Evolutionary conservation across 92 coral and sea anemone genomes (phyloP).

Genomic region (Zoanthus sociatus): DNA sequence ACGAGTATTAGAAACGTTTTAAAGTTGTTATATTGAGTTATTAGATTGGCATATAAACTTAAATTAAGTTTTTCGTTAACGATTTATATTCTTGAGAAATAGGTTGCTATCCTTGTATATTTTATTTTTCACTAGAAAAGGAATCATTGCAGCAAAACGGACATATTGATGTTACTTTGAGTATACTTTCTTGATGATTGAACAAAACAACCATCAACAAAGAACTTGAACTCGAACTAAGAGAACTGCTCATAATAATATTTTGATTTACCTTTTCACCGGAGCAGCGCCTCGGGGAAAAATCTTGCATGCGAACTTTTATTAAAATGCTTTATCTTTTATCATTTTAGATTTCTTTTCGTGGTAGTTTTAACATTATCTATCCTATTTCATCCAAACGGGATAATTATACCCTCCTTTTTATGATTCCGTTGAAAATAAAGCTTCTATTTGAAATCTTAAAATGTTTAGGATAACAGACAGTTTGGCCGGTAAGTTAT

Average conservation of each 20-base stretch:
- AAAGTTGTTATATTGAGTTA: no score
- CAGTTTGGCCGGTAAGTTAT: neutral
- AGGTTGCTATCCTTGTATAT: neutral
- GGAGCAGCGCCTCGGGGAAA: neutral
- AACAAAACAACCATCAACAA: neutral
- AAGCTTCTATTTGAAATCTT: neutral
- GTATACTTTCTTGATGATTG: neutral
- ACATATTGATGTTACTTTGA: neutral
- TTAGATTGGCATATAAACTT: neutral
- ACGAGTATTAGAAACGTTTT: no score
- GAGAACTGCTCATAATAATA: neutral
- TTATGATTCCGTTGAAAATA: neutral
- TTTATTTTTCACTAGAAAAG: neutral
- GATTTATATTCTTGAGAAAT: neutral
- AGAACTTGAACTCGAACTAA: no score
- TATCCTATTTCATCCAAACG: neutral
- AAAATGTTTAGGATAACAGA: neutral
- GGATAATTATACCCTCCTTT: neutral
- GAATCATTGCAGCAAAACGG: neutral
- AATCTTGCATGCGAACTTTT: neutral
- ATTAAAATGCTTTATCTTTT: neutral
- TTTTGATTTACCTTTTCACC: constrained; percentile 8
- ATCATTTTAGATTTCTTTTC: neutral
- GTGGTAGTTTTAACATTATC: neutral
- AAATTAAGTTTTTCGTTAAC: neutral